Base-by-base conservation (phyloP, 2,113 vertebrate genomes). In the Sakesphorus luctuosus region DNA sequence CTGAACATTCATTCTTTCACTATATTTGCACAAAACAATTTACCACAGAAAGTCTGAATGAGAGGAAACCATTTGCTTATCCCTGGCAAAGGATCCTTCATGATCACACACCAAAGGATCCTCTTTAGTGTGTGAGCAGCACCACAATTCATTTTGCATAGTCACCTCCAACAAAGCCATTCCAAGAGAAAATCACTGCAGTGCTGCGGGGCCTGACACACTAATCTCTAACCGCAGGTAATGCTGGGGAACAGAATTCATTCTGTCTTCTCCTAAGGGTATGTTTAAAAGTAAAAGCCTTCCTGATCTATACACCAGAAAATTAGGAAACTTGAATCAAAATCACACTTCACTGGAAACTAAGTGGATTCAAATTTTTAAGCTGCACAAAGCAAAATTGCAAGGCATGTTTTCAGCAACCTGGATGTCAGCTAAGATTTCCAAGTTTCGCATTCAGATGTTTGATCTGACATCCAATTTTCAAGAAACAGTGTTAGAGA, bases 241-340 rank as follows among this genome's bases (percentile, higher is more conserved):
- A 50, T 26, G 18, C 66, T 87, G 77, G 8, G 11, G 21, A 84
- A 82, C 33, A 74, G 65, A 82, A 87, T 44, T 84, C 6, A 1
- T 69, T 95, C 71, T 53, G 31, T 49, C 50, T 43, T 56, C 17
- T 96, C 40, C 40, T 12, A 61, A 75, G 26, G 7, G 3, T 49
- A 28, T 21, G 4, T 65, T 43, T 40, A 68, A 65, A 72, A 93
- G 36, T 40, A 78, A 89, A 31, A 89, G 29, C 18, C 16, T 23
- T 89, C 73, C 52, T 80, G 26, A 84, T 17, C 6, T 43, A 31
- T 6, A 59, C 26, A 23, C 26, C 12, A 84, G 62, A 43, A 89
- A 91, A 83, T 69, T 29, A 59, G 80, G 95, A 94, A 65, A 62
- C 25, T 72, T 72, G 67, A 87, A 81, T 74, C n/a, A 90, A 31